A percentile compares a stretch with the other conserved stretches of the same genome.
phyloP scores from a whole-genome alignment of 2,113 vertebrate genomes.

The Diglossa brunneiventris region DNA sequence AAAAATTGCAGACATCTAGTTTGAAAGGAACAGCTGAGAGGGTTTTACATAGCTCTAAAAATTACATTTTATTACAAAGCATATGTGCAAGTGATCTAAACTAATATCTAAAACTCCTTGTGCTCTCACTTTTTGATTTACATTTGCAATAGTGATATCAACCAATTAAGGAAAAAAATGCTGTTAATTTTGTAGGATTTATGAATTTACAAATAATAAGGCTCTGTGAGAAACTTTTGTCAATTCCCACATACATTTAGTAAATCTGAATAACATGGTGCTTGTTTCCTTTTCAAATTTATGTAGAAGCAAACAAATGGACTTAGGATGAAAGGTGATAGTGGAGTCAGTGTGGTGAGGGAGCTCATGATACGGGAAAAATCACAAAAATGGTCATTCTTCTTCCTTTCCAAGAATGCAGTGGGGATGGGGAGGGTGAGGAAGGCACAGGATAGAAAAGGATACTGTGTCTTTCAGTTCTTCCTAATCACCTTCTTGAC shows the following conservation, averaged over 20 bases:
- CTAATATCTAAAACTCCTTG: background rate
- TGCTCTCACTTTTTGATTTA: background rate
- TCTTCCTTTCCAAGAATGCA: background rate
- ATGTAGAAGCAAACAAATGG: background rate
- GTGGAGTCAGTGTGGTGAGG: background rate
- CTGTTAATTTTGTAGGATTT: background rate
- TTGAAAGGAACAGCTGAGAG: background rate
- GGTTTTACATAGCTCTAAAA: background rate
- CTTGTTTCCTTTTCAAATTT: background rate
- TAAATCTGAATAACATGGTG: background rate
- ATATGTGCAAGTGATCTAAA: background rate
- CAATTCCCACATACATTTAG: background rate
- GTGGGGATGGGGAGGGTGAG: fast-evolving
- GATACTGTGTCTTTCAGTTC: background rate
- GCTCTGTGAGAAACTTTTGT: background rate
- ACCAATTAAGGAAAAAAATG: background rate
- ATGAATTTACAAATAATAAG: background rate
- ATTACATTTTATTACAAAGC: background rate
- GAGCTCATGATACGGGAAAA: background rate
- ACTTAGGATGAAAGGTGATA: background rate
- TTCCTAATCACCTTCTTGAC: background rate
- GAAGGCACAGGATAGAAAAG: background rate
- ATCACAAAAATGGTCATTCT: background rate
- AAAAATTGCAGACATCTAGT: background rate
- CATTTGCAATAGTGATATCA: background rate